Conservation (phyloP, 2,113 vertebrate genomes). For the Platichthys flesus region DNA sequence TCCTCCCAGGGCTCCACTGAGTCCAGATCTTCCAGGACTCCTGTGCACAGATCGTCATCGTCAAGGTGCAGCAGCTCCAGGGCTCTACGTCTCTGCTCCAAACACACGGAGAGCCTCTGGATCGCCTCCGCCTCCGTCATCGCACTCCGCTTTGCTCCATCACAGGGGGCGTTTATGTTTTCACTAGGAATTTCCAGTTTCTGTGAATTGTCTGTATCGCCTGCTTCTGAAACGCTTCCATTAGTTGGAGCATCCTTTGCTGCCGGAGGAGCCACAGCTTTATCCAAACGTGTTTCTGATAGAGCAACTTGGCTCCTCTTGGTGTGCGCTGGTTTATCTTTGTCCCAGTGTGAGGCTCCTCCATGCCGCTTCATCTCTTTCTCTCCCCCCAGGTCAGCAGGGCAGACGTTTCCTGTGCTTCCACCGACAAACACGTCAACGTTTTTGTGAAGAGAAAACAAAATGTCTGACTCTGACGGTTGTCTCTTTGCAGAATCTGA, state of each 20-base stretch:
- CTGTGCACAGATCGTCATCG: conserved; percentile 84
- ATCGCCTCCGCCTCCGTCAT: conserved; percentile 43
- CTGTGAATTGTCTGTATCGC: conserved; percentile 4
- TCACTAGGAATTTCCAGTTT: conserved; percentile 30
- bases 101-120: conserved; percentile 67
- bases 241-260: conserved; percentile 22
- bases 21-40: conserved; percentile 86
- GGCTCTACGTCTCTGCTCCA: conserved; percentile 73
- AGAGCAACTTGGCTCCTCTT: conserved; percentile 8
- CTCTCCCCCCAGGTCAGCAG: conserved; percentile 25
- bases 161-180: conserved; percentile 24
- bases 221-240: conserved; percentile 2
- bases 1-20: conserved; percentile 95
- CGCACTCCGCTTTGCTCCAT: conserved; percentile 36
- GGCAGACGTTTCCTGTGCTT: neutral
- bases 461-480: conserved; percentile 72
- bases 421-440: conserved; percentile 39
- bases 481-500: conserved; percentile 52
- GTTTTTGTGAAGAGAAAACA: conserved; percentile 49
- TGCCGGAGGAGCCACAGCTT: conserved; percentile 13
- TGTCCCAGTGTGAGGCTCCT: conserved; percentile 49
- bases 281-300: conserved; percentile 22
- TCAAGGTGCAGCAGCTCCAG: conserved; percentile 83
- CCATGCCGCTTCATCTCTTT: conserved; percentile 39
- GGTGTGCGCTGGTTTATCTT: conserved; percentile 30